These are phyloP conservation scores for Lepidocyrtoides sp. DNA, from an alignment of 2,888 invertebrate genomes.

Conservation along the genomic window DNA sequence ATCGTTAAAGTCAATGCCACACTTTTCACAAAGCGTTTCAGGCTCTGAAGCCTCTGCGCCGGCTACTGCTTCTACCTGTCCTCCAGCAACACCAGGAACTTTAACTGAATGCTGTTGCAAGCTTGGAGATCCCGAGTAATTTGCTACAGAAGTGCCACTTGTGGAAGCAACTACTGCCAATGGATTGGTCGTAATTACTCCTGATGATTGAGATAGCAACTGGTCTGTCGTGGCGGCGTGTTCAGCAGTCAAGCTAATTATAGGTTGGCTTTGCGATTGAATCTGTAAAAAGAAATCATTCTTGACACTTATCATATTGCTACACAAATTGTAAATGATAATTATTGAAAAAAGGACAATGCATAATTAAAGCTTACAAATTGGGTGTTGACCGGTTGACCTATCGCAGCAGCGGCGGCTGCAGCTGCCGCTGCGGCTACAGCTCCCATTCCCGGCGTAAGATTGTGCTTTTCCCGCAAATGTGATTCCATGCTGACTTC, in stretches of 20 bases:
- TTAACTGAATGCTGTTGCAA: too few relatives aligned
- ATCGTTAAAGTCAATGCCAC: constrained; percentile 88
- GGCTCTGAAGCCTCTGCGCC: too few relatives aligned
- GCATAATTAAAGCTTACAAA: constrained; percentile 54
- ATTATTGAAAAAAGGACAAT: background rate
- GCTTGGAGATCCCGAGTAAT: background rate
- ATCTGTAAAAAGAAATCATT: constrained; percentile 40
- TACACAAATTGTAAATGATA: too few relatives aligned
- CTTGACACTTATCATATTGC: too few relatives aligned
- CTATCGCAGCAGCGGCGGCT: constrained; percentile 83
- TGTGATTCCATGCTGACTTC: constrained; percentile 86
- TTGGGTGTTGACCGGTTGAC: constrained; percentile 65
- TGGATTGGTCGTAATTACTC: background rate
- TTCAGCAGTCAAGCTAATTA: background rate
- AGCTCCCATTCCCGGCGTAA: constrained; percentile 85
- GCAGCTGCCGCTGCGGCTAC: constrained; percentile 84
- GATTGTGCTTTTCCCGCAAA: constrained; percentile 85
- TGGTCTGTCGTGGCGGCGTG: background rate
- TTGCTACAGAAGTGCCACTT: background rate
- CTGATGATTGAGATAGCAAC: background rate
- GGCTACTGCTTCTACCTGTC: too few relatives aligned
- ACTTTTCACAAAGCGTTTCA: constrained; percentile 88
- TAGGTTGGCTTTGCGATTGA: constrained; percentile 14
- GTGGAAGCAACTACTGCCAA: background rate
- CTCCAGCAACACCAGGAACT: too few relatives aligned